Evolutionary conservation across 2,888 invertebrate genomes (phyloP).

Genomic region (Elgonia sp.): DNA sequence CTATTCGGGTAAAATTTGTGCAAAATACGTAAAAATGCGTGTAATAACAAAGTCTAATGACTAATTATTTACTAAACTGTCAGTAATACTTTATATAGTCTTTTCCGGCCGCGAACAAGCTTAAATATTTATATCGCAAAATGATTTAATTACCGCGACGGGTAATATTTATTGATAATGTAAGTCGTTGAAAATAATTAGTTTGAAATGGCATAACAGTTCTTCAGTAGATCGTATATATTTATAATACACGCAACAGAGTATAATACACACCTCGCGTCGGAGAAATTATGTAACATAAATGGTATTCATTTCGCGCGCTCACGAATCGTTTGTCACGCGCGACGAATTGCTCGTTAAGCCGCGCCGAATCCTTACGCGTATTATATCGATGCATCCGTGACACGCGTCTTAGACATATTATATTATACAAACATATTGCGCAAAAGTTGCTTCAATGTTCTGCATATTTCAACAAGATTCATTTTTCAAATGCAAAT

Average conservation of each 20-base stretch:
- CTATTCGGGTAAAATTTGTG: background rate
- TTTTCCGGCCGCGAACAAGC: slow-evolving; percentile 31
- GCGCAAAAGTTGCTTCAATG: slow-evolving; percentile 17
- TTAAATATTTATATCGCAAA: slow-evolving; percentile 32
- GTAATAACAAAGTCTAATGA: slow-evolving; percentile 23
- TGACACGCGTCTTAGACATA: slow-evolving; percentile 45
- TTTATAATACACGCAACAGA: slow-evolving; percentile 47
- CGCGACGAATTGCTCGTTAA: slow-evolving; percentile 66
- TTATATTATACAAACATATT: slow-evolving; percentile 28
- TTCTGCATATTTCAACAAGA: background rate
- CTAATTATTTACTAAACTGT: slow-evolving; percentile 36
- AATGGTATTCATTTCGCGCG: slow-evolving; percentile 69
- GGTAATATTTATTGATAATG: slow-evolving; percentile 46
- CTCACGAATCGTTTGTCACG: slow-evolving; percentile 71
- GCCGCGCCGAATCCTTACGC: slow-evolving; percentile 45
- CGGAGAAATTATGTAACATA: slow-evolving; percentile 64
- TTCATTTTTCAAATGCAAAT: background rate
- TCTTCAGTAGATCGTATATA: slow-evolving; percentile 34
- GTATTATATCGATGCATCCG: slow-evolving; percentile 52
- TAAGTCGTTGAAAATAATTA: slow-evolving; percentile 52
- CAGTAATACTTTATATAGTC: slow-evolving; percentile 19
- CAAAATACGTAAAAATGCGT: background rate
- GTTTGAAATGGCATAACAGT: slow-evolving; percentile 61
- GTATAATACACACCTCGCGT: slow-evolving; percentile 18
- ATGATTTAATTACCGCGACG: slow-evolving; percentile 31